Base-by-base conservation (phyloP, 2,113 vertebrate genomes). In the Mastomys natalensis region DNA sequence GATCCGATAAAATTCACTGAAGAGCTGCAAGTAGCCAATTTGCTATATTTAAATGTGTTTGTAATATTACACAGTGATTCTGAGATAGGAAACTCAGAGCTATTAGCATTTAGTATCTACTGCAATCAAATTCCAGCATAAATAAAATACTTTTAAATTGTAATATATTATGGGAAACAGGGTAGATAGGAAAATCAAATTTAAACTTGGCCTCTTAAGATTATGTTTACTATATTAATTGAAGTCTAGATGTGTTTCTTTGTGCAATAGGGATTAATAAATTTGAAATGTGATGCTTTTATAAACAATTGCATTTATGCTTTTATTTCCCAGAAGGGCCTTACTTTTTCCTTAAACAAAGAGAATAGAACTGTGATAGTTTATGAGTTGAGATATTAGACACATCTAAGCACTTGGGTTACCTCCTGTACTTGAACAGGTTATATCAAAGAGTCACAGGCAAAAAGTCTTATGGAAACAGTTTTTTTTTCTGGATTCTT, bases 201-300 rank as follows among this genome's bases (percentile, higher is more conserved):
- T 93, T 94, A 68, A 90, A 89, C 34, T 48, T 5, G 48, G 24
- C 12, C 26, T 80, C 19, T 88, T 21, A 95, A 62, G 58, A 86
- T 92, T 91, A 72, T 43, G n/a, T 26, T 62, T 51, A 80, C 43
- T 81, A 0, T 17, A 93, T 85, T 37, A 94, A 87, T 70, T 58
- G 88, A 90, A 16, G 24, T 37, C 89, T 90, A 66, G 34, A 80
- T 64, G 8, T 70, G 72, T 90, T 95, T 96, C 45, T 66, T 84
- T 70, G 64, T 58, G 87, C 90, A 90, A 81, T 5, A 77, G 77
- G 62, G 37, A 93, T 84, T 95, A 95, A 96, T 93, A 95, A 86
- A 93, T 95, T 91, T 88, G n/a, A 64, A 93, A 90, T 90, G 74
- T 3, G n/a, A 89, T 48, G 43, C 40, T 68, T 89, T 95, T 93